Conservation (phyloP, 2,797 vertebrate genomes). For the Hippopotamyrus pictus region DNA sequence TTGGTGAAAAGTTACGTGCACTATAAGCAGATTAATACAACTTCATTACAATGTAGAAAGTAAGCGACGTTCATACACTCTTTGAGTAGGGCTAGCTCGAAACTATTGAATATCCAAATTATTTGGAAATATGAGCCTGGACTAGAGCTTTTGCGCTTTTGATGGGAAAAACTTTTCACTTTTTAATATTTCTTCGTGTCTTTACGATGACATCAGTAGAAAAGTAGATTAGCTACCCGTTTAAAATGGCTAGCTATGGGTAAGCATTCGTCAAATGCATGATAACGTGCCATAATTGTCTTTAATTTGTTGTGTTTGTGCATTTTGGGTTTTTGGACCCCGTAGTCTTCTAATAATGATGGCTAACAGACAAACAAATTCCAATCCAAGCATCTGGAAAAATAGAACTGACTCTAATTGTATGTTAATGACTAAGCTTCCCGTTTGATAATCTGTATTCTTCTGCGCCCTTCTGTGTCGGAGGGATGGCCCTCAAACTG, state of each 20-base stretch:
- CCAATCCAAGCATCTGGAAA: not conserved
- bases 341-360: not conserved
- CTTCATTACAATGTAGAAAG: not conserved
- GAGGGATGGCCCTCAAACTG: not conserved
- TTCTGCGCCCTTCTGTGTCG: not conserved
- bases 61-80: not conserved
- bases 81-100: not conserved
- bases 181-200: not conserved
- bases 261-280: not conserved
- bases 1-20: not conserved
- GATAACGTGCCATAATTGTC: not conserved
- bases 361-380: not conserved
- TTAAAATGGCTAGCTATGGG: not conserved
- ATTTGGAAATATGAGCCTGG: too few relatives aligned
- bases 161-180: not conserved
- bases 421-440: conserved; percentile 4
- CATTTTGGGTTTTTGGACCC: conserved; percentile 12
- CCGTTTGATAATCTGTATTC: not conserved
- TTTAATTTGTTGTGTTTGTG: not conserved
- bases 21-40: not conserved
- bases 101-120: not conserved
- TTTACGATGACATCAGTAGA: not conserved
- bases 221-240: not conserved
- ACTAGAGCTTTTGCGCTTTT: not conserved
- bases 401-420: conserved; percentile 1